Conservation (phyloP, 2,888 invertebrate species). For the Oscheius onirici region DNA sequence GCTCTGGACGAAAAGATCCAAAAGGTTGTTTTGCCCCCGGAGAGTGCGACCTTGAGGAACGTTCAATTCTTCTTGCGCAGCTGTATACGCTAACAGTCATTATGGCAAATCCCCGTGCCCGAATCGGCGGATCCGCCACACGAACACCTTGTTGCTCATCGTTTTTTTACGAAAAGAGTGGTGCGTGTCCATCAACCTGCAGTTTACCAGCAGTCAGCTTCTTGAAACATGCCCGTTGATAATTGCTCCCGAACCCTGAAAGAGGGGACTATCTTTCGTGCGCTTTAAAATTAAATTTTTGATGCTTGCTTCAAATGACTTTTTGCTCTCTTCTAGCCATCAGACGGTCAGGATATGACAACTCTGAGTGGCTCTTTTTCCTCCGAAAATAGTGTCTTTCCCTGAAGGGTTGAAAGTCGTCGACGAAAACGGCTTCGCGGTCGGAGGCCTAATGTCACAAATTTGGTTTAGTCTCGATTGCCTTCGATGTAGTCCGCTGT, state of each 20-base stretch:
- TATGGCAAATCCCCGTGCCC: constrained; percentile 24
- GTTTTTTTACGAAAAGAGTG: neutral
- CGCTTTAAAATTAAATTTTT: too few species aligned
- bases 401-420: constrained; percentile 11
- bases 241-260: too few species aligned
- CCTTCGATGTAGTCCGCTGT: constrained; percentile 25
- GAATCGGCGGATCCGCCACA: neutral
- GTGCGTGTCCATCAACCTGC: neutral
- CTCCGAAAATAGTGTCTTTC: constrained; percentile 7
- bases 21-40: neutral
- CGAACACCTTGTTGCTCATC: constrained; percentile 3
- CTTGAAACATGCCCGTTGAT: too few species aligned
- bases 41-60: constrained; percentile 18
- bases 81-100: constrained; percentile 28
- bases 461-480: constrained; percentile 29
- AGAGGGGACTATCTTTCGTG: too few species aligned
- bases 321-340: neutral
- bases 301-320: too few species aligned
- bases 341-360: neutral
- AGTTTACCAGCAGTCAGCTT: constrained; percentile 5
- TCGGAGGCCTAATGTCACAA: constrained; percentile 32
- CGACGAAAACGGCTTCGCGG: constrained; percentile 13
- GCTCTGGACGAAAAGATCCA: neutral
- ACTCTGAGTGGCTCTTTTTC: neutral
- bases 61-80: constrained; percentile 10